Evolutionary conservation across 2,797 vertebrate genomes (phyloP).

Genomic region (Coracias cyanogaster): DNA sequence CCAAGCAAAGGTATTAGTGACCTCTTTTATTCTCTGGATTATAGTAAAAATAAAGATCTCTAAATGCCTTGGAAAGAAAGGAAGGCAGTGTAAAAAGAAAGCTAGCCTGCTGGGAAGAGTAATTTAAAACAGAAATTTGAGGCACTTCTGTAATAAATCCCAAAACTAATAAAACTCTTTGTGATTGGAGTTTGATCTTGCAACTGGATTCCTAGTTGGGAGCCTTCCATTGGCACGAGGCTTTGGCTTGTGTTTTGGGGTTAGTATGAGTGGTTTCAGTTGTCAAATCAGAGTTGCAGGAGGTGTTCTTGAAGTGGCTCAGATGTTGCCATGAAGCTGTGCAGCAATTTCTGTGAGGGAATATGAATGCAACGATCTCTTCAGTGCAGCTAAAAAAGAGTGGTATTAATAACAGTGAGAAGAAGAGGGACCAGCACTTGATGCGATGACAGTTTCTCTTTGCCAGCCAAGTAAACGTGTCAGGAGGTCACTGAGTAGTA

Average conservation of each 20-base stretch:
- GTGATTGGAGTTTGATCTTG: not conserved
- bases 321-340: not conserved
- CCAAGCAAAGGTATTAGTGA: not conserved
- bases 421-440: slow-evolving; percentile 25
- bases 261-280: not conserved
- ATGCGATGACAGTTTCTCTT: slow-evolving; percentile 40
- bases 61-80: not conserved
- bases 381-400: not conserved
- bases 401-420: not conserved
- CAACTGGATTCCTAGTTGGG: not conserved
- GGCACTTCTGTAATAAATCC: not conserved
- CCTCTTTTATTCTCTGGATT: not conserved
- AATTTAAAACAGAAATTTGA: slow-evolving; percentile 15
- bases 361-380: not conserved
- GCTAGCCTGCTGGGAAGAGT: not conserved
- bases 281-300: not conserved
- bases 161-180: not conserved
- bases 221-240: not conserved
- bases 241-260: fast-evolving
- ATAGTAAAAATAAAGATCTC: not conserved
- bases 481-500: slow-evolving; percentile 19
- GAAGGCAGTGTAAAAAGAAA: not conserved
- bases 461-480: slow-evolving; percentile 18
- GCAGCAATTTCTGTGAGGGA: fast-evolving
- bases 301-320: not conserved